Conservation (phyloP, 1,140 invertebrate species). For the Bicyclus anynana region DNA sequence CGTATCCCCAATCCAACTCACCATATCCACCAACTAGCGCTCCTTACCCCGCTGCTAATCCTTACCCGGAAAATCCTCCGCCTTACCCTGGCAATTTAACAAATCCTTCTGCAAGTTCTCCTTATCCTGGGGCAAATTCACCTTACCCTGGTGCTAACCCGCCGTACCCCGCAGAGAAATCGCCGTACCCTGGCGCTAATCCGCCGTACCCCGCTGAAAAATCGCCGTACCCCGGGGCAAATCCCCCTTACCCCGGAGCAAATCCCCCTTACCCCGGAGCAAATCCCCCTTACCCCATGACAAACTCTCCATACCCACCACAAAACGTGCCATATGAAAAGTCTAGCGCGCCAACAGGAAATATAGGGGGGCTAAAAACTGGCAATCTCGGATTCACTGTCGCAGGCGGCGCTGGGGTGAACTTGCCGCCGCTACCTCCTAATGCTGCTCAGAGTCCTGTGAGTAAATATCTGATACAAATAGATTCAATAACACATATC, state of each 20-base stretch:
- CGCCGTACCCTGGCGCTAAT: conserved; percentile 12
- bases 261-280: conserved; percentile 18
- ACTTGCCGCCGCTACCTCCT: neutral
- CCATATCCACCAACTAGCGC: conserved; percentile 9
- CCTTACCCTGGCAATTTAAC: conserved; percentile 12
- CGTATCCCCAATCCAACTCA: conserved; percentile 12
- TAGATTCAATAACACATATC: too few species aligned
- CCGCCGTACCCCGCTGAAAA: conserved; percentile 26
- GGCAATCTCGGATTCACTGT: conserved; percentile 40
- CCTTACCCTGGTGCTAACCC: conserved; percentile 12
- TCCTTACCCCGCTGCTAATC: neutral
- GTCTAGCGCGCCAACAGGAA: neutral
- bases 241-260: conserved; percentile 24
- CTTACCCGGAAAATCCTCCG: conserved; percentile 7
- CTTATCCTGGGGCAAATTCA: conserved; percentile 9
- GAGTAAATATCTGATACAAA: conserved; percentile 41
- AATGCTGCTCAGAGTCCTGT: conserved; percentile 17
- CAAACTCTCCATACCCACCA: conserved; percentile 27
- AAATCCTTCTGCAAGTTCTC: neutral
- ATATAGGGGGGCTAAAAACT: conserved; percentile 26
- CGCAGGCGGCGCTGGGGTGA: conserved; percentile 11
- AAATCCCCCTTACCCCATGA: conserved; percentile 18
- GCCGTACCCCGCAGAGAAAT: conserved; percentile 10
- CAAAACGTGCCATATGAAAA: conserved; percentile 22
- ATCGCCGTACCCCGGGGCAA: conserved; percentile 23